Evolutionary conservation across 2,888 invertebrate species (phyloP), one percentile per base, ranked within the genome.

Genomic region (Melanchra persicariae): DNA sequence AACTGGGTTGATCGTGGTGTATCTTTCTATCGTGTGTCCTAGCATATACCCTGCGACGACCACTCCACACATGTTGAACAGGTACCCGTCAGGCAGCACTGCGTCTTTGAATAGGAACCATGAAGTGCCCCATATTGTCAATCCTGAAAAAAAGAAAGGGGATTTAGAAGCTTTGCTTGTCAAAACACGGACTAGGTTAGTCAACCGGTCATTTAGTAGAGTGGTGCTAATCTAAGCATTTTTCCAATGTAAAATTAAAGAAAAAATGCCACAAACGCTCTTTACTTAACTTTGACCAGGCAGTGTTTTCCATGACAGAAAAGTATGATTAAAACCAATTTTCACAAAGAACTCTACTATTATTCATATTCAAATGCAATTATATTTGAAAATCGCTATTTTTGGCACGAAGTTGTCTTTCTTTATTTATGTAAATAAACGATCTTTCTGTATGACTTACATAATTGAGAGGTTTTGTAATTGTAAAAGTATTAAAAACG

Each of bases 1-100:
- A 10, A 95, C 90, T 22, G 95, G 90, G 78, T 91, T 92, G 65
- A 96, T 84, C 47, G 93, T 93, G 51, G 95, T 95, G 77, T 91
- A 94, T 82, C 95, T 88, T 83, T 95, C 95, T 60, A 96, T 78
- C 2, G 92, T 93, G 74, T 96, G 96, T 0, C 96, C 95, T 66
- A 91, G 89, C 17, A 92, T 81, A 72, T 96, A 96, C 19, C 95
- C 96, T 0, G 88, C 89, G 34, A 91, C 71, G 12, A 94, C 91
- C 43, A 96, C 87, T 8, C 88, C 92, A 0, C 85, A 75, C 92
- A 96, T 94, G 51, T 91, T 89, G 88, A 95, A 95, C 37, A 93
- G 51, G 71, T 87, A 91, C 0, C 93, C 91, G 9, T 93, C 92
- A 1, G 95, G 95, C 1, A 90, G 74, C 0, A 94, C 91, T 0